Percentiles rank a stretch among this genome's conserved stretches.
phyloP scores from a whole-genome alignment of 2,113 vertebrate genomes.

The Passer montanus region DNA sequence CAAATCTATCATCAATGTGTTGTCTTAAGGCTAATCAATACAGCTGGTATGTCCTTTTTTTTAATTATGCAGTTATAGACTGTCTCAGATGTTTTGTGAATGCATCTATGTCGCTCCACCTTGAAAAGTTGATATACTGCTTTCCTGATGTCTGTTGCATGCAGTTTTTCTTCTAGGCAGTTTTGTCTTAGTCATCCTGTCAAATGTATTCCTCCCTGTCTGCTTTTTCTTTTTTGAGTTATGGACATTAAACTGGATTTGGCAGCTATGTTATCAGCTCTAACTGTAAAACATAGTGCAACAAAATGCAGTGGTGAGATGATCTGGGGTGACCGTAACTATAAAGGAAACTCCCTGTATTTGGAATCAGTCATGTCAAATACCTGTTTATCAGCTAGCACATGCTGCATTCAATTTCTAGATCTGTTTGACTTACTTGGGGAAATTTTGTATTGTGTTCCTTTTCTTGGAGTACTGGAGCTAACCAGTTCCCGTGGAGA shows the following conservation, averaged over 20 bases:
- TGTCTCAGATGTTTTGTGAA: background rate
- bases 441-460: constrained; percentile 1
- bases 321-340: background rate
- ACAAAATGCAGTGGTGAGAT: background rate
- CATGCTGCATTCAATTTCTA: background rate
- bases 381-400: background rate
- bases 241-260: background rate
- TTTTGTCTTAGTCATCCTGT: background rate
- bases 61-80: background rate
- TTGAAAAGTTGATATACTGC: background rate
- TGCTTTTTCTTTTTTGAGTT: background rate
- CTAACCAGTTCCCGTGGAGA: constrained; percentile 38
- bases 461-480: constrained; percentile 21
- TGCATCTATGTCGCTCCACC: background rate
- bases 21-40: background rate
- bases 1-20: background rate
- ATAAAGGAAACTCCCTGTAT: background rate
- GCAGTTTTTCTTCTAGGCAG: background rate
- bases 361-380: background rate
- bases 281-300: background rate
- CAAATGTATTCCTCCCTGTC: background rate
- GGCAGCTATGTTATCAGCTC: background rate
- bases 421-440: background rate
- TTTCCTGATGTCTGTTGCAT: background rate
- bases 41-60: background rate